Evolutionary conservation across 2,888 invertebrate genomes (phyloP).

Genomic region (Ectemnius lituratus): DNA sequence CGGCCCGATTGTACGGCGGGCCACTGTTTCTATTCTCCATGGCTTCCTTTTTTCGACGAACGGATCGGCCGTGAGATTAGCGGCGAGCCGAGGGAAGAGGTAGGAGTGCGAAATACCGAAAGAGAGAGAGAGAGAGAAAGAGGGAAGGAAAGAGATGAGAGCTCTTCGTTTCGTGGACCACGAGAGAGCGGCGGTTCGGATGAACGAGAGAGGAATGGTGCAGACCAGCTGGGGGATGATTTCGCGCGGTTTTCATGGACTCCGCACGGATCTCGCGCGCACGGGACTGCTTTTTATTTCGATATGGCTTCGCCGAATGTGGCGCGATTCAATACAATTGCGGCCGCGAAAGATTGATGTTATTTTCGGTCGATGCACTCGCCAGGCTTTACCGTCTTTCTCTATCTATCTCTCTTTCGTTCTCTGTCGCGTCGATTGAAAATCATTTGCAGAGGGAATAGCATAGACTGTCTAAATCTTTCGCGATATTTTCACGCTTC

Average conservation of each 20-base stretch:
- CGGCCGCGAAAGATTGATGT: conserved; percentile 16
- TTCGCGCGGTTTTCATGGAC: conserved; percentile 40
- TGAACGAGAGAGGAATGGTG: neutral
- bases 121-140: neutral
- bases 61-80: conserved; percentile 50
- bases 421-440: conserved; percentile 10
- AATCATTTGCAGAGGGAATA: conserved; percentile 16
- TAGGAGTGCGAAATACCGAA: neutral
- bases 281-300: conserved; percentile 11
- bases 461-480: neutral
- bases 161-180: conserved; percentile 11
- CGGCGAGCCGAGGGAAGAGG: conserved; percentile 21
- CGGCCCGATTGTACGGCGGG: conserved; percentile 35
- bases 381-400: neutral
- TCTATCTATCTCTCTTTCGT: neutral
- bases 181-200: conserved; percentile 14
- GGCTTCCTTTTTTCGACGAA: conserved; percentile 31
- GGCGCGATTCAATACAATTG: conserved; percentile 25
- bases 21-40: conserved; percentile 21
- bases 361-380: neutral
- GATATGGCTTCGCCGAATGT: conserved; percentile 3
- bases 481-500: no score
- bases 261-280: neutral
- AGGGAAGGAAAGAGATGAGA: neutral
- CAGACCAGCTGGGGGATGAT: conserved; percentile 24